Conservation (phyloP, 2,888 invertebrate species). For the Heliconius charithonia region DNA sequence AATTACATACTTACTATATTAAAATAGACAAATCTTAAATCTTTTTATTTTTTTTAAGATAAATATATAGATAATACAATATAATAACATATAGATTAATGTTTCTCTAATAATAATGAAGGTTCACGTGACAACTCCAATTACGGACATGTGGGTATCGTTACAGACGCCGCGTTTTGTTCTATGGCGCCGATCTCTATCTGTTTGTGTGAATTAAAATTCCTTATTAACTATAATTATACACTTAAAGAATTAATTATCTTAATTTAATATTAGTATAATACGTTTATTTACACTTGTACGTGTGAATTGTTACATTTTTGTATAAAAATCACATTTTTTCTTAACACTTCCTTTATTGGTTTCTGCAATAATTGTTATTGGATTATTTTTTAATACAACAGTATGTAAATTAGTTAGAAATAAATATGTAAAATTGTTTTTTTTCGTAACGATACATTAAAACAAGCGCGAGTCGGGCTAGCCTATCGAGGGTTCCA, state of each 20-base stretch:
- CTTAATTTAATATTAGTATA: conserved; percentile 10
- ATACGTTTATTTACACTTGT: conserved; percentile 11
- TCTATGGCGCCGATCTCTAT: conserved; percentile 41
- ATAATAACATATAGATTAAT: neutral
- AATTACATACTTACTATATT: neutral
- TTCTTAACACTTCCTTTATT: neutral
- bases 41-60: no score
- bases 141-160: conserved; percentile 36
- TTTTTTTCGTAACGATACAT: no score
- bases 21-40: neutral
- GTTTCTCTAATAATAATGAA: conserved; percentile 14
- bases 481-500: no score
- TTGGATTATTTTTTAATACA: no score
- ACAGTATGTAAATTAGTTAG: no score
- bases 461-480: no score
- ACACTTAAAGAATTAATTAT: conserved; percentile 9
- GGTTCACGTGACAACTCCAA: conserved; percentile 41
- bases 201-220: conserved; percentile 39
- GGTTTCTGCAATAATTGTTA: neutral
- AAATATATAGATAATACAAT: no score
- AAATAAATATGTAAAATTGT: no score
- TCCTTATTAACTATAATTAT: conserved; percentile 33
- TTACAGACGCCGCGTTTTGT: conserved; percentile 35
- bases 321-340: conserved; percentile 4
- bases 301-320: neutral